Base-by-base conservation (phyloP, 2,797 vertebrate species). In the Lateolabrax maculatus region DNA sequence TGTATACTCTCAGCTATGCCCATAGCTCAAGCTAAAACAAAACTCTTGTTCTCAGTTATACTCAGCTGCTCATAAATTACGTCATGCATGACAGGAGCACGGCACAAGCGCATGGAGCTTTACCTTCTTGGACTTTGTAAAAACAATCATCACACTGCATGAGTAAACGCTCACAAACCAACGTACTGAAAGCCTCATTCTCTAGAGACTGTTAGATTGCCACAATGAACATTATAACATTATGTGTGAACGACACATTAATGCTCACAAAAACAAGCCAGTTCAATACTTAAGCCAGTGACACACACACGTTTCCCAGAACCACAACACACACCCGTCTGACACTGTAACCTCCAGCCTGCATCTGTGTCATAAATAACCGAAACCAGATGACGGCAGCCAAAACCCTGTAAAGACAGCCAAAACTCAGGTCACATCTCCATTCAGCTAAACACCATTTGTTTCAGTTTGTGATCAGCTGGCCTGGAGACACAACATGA, bases 301-400 rank as follows among this genome's bases (percentile, higher is more conserved):
- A 77, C 64, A 51, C 74, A 56, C 46, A 37, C 68, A 64, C 48
- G 7, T 39, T 78, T 70, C 62, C 64, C 60, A 64, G 57, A 83
- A 74, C 23, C 8, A 56, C 11, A 37, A 16, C 57, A 25, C 67
- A 56, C 66, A 58, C 37, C 61, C 44, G 3, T 71, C 23, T 77
- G 44, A 72, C 65, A 46, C 48, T 36, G 27, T 52, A 16, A 69
- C 29, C 65, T 69, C 56, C 46, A 46, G 66, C 9, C 29, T 58
- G 29, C 11, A 29, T 39, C 37, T 39, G 23, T 71, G 79, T 49
- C 55, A 37, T 49, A 7, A 25, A 62, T 60, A 63, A 82, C 51
- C 6, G 27, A 56, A 52, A 63, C 51, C 75, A 82, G 57, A 72
- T 72, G 68, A 58, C 1, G 4, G 9, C 46, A 18, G 34, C 18